These are phyloP conservation scores for Sebastes paucispinis DNA, from an alignment of 2,797 vertebrate genomes.

Conservation along the genomic window DNA sequence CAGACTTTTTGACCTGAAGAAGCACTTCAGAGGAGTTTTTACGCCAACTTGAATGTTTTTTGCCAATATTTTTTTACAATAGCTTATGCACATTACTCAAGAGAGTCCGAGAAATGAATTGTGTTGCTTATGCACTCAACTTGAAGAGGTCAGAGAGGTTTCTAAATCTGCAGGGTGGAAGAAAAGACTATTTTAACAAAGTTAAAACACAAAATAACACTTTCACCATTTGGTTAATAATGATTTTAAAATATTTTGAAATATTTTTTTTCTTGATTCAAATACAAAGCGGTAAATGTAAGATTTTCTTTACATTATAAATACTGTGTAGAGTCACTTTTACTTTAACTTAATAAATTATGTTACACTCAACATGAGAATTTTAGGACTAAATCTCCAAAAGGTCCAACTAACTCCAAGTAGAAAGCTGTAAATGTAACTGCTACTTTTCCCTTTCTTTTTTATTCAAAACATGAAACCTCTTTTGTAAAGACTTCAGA, in stretches of 20 bases:
- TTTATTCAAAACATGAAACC: neutral
- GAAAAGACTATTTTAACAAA: neutral
- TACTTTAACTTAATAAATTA: neutral
- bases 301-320: neutral
- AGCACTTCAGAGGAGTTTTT: neutral
- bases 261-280: neutral
- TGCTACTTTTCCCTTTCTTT: neutral
- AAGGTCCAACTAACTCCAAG: too few relatives aligned
- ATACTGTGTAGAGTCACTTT: neutral
- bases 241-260: neutral
- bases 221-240: neutral
- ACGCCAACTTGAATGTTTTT: neutral
- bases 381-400: neutral
- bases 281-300: neutral
- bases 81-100: neutral
- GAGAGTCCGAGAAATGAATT: neutral
- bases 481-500: neutral
- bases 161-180: neutral
- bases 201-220: neutral
- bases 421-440: neutral
- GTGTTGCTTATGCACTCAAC: neutral
- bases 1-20: neutral
- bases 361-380: neutral
- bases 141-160: neutral
- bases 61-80: neutral